Percentiles rank a stretch among this genome's conserved stretches.
phyloP scores from a whole-genome alignment of 2,888 invertebrate genomes.

The Lapara coniferarum region DNA sequence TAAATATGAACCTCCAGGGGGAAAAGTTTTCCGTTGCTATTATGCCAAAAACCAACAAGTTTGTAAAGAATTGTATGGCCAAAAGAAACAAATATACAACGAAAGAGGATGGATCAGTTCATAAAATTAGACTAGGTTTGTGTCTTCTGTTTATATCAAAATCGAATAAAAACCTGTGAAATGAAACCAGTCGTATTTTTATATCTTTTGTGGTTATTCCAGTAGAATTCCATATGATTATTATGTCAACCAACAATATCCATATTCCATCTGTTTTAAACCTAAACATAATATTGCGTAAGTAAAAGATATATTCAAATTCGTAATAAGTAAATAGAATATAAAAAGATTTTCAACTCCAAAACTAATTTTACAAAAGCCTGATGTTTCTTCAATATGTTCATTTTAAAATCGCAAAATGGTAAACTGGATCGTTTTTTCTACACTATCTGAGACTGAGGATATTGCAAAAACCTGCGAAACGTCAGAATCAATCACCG shows the following conservation, averaged over 20 bases:
- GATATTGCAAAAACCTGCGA: background rate
- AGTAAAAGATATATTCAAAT: no score
- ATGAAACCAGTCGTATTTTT: no score
- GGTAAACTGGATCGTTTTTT: background rate
- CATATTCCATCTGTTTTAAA: background rate
- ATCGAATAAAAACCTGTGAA: background rate
- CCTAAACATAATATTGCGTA: no score
- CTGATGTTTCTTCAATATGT: background rate
- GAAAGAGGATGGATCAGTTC: constrained; percentile 43
- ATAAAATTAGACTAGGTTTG: constrained; percentile 24
- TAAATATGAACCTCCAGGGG: constrained; percentile 60
- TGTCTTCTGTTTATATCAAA: background rate
- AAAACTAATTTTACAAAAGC: background rate
- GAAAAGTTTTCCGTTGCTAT: constrained; percentile 65
- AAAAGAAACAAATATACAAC: constrained; percentile 39
- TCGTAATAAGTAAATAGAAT: background rate
- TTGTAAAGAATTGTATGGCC: constrained; percentile 56
- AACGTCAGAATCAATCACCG: background rate
- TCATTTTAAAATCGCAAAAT: background rate
- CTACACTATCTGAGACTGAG: background rate
- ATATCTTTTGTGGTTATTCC: no score
- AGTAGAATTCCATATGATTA: background rate
- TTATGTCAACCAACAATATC: background rate
- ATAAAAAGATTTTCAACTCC: background rate
- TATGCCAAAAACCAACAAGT: constrained; percentile 70